These are phyloP conservation scores for Ammospiza nelsoni DNA, from an alignment of 2,113 vertebrate species.

Conservation along the genomic window DNA sequence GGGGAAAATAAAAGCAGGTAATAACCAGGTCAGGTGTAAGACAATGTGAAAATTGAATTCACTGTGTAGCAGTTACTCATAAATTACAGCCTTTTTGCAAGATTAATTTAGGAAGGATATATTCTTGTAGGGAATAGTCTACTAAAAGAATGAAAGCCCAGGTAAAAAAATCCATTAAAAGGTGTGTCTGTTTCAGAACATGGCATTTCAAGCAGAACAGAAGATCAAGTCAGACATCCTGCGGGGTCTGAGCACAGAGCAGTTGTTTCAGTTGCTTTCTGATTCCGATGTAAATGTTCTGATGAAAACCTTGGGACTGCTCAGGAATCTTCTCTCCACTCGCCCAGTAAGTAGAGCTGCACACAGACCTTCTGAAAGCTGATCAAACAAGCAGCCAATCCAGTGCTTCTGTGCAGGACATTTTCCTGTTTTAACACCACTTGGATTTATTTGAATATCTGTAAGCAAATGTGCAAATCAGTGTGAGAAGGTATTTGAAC, in stretches of 20 bases:
- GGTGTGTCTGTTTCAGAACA: slow-evolving; percentile 83
- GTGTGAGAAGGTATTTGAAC: background rate
- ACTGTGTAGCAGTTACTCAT: background rate
- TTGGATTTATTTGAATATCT: background rate
- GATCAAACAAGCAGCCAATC: background rate
- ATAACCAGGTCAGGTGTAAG: background rate
- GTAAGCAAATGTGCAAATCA: background rate
- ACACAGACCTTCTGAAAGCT: background rate
- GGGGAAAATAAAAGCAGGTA: background rate
- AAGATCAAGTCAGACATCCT: slow-evolving; percentile 98
- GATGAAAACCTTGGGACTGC: slow-evolving; percentile 97
- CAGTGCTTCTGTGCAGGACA: background rate
- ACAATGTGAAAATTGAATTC: background rate
- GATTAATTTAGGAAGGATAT: background rate
- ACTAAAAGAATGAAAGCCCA: background rate
- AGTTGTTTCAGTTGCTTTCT: slow-evolving; percentile 94
- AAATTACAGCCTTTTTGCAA: background rate
- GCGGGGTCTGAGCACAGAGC: slow-evolving; percentile 93
- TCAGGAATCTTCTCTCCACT: slow-evolving; percentile 95
- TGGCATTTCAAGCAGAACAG: slow-evolving; percentile 99
- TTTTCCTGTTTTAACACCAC: background rate
- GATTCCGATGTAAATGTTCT: slow-evolving; percentile 95
- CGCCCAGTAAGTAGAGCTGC: slow-evolving; percentile 86
- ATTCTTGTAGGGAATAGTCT: background rate
- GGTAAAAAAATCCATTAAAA: background rate